Evolutionary conservation across 2,888 invertebrate genomes (phyloP).

Genomic region (Temnothorax ravouxi): DNA sequence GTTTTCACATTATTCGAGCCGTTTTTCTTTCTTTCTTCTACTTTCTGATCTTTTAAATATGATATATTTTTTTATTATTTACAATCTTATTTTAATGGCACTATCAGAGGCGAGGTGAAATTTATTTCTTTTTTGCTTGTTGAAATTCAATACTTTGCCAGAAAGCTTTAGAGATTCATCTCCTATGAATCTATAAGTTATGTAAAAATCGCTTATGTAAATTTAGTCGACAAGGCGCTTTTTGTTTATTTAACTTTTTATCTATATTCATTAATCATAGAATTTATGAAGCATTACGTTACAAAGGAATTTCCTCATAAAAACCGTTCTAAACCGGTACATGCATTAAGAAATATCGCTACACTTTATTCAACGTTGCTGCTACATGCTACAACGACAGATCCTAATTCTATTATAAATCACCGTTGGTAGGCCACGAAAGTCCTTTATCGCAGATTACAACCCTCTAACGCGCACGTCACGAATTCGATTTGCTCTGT

Average conservation of each 20-base stretch:
- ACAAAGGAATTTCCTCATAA: background rate
- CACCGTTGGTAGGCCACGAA: constrained; percentile 18
- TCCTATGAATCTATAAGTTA: constrained; percentile 13
- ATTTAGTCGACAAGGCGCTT: background rate
- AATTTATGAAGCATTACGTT: constrained; percentile 8
- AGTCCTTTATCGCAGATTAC: constrained; percentile 37
- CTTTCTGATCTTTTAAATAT: background rate
- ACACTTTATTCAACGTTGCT: background rate
- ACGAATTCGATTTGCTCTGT: constrained; percentile 46
- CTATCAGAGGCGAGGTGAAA: background rate
- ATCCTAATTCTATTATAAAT: constrained; percentile 33
- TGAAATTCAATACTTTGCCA: constrained; percentile 29
- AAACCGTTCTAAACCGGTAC: background rate
- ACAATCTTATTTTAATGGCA: constrained; percentile 27
- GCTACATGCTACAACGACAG: background rate
- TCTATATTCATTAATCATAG: constrained; percentile 15
- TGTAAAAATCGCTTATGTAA: constrained; percentile 34
- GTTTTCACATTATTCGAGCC: background rate
- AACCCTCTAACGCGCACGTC: constrained; percentile 38
- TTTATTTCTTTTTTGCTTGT: constrained; percentile 12
- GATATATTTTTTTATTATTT: constrained; percentile 1
- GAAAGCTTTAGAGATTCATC: constrained; percentile 21
- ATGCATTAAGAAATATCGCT: background rate
- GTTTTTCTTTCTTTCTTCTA: background rate
- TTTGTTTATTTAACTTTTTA: constrained; percentile 31